Evolutionary conservation across 1,140 invertebrate species (phyloP).

Genomic region (Dendrolimus kikuchii): DNA sequence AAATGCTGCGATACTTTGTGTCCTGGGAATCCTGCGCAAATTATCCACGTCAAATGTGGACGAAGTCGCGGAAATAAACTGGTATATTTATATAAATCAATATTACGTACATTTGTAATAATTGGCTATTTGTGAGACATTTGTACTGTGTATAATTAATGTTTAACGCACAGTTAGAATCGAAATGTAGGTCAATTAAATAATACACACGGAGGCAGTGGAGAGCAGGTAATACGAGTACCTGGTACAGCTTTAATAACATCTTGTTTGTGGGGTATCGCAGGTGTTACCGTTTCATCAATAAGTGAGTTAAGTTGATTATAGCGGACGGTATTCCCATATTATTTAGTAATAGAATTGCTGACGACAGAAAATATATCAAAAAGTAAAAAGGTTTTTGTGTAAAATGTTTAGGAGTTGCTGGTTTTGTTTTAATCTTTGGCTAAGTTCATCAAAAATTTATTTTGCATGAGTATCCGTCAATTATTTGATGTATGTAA

Average conservation of each 20-base stretch:
- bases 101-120: background rate
- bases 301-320: conserved; percentile 14
- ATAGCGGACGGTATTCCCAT: background rate
- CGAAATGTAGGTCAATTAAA: conserved; percentile 11
- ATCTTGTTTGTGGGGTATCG: conserved; percentile 24
- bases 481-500: conserved; percentile 1
- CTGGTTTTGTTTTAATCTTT: too few species aligned
- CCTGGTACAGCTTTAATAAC: conserved; percentile 13
- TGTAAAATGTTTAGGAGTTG: too few species aligned
- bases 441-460: too few species aligned
- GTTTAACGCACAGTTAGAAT: too few species aligned
- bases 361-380: background rate
- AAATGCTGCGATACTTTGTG: too few species aligned
- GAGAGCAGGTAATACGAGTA: conserved; percentile 4
- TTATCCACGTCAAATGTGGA: too few species aligned
- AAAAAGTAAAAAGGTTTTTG: too few species aligned
- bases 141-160: too few species aligned
- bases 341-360: background rate
- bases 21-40: too few species aligned
- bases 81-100: too few species aligned
- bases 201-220: conserved; percentile 1
- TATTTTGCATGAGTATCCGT: background rate
- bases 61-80: too few species aligned
- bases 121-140: background rate
- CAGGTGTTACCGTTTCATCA: conserved; percentile 12